These are phyloP conservation scores for Urocyon cinereoargenteus DNA, from an alignment of 2,797 vertebrate species.

Conservation along the genomic window DNA sequence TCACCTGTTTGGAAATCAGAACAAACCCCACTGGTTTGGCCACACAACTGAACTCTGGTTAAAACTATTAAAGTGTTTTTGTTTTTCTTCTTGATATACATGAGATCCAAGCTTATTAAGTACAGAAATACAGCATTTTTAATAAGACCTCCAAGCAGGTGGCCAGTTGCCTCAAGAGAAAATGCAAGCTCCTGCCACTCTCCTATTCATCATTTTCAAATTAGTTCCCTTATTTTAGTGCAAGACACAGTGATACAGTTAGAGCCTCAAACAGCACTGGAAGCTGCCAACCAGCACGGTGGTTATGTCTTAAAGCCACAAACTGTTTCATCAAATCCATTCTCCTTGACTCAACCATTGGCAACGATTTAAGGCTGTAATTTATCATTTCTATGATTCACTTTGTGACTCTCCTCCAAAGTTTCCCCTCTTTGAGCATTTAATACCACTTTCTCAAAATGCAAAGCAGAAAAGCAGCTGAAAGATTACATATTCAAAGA, in stretches of 20 bases:
- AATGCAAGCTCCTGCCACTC: conserved; percentile 64
- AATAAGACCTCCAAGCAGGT: conserved; percentile 61
- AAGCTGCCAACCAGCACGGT: conserved; percentile 38
- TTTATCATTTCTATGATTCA: conserved; percentile 35
- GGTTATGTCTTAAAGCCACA: conserved; percentile 30
- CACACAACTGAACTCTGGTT: conserved; percentile 23
- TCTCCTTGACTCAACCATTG: conserved; percentile 45
- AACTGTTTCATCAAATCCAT: conserved; percentile 22
- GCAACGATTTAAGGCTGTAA: conserved; percentile 42
- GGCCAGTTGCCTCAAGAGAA: conserved; percentile 66
- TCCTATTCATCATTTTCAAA: conserved; percentile 81
- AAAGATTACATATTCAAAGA: conserved; percentile 41
- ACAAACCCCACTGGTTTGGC: conserved; percentile 35
- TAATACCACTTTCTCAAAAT: conserved; percentile 51
- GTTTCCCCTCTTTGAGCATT: neutral
- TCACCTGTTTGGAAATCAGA: conserved; percentile 59
- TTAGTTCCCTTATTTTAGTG: conserved; percentile 78
- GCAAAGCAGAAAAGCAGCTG: conserved; percentile 34
- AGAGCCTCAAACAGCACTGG: neutral
- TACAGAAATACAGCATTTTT: conserved; percentile 58
- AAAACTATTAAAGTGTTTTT: conserved; percentile 29
- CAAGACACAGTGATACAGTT: conserved; percentile 55
- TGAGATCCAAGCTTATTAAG: conserved; percentile 35
- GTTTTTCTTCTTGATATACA: conserved; percentile 29
- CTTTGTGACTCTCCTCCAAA: neutral